Evolutionary conservation across 2,888 invertebrate species (phyloP).

Genomic region (Leptogaster cylindrica): DNA sequence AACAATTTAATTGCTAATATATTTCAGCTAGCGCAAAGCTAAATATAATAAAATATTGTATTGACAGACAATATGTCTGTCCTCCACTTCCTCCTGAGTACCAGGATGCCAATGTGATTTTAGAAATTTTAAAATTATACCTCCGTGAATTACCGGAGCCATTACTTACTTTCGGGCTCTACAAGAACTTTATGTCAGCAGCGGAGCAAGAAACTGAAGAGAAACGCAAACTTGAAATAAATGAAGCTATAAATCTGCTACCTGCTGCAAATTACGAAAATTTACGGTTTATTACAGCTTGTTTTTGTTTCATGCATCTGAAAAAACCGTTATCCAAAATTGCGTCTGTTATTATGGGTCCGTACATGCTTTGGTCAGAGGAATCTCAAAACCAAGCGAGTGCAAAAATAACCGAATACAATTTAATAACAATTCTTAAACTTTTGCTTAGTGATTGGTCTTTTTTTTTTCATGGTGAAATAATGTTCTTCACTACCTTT

Average conservation of each 20-base stretch:
- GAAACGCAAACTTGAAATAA: constrained; percentile 68
- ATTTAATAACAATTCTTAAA: constrained; percentile 83
- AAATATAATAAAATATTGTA: constrained; percentile 87
- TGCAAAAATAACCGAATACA: constrained; percentile 81
- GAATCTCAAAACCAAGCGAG: constrained; percentile 58
- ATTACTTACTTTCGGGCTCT: constrained; percentile 79
- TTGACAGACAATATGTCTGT: constrained; percentile 88
- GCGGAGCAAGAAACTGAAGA: constrained; percentile 68
- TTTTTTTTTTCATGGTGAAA: constrained; percentile 76
- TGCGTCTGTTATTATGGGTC: constrained; percentile 95
- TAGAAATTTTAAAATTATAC: constrained; percentile 92
- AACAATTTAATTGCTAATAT: not conserved
- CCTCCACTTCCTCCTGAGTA: too few relatives aligned
- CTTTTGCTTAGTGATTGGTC: constrained; percentile 82
- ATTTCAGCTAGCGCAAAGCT: too few relatives aligned
- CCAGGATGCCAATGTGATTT: constrained; percentile 73
- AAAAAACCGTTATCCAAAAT: constrained; percentile 98
- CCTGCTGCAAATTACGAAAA: constrained; percentile 86
- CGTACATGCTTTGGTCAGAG: constrained; percentile 76
- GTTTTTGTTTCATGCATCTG: constrained; percentile 79
- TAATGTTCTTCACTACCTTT: constrained; percentile 74
- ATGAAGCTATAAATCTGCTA: constrained; percentile 76
- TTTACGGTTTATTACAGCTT: constrained; percentile 87
- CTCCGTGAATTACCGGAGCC: too few relatives aligned
- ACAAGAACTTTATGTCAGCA: constrained; percentile 82